Percentiles rank a stretch among this genome's conserved stretches.
Conservation (phyloP, 1,140 invertebrate species). For the Heliconius melpomene region DNA sequence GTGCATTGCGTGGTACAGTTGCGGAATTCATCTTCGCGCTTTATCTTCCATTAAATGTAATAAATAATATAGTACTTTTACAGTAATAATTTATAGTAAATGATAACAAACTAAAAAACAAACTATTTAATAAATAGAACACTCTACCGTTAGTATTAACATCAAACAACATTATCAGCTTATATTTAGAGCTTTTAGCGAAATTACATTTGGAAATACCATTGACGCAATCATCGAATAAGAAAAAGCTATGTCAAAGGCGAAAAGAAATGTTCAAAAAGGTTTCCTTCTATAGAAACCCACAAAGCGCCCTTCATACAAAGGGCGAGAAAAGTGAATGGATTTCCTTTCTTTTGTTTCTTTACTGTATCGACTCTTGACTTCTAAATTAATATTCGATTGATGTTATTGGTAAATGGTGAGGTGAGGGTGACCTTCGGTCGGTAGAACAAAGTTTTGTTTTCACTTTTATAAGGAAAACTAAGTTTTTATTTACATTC, state of each 20-base stretch:
- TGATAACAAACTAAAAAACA: background rate
- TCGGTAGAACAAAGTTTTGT: background rate
- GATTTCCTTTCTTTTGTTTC: slow-evolving; percentile 60
- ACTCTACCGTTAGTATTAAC: background rate
- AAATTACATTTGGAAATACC: slow-evolving; percentile 42
- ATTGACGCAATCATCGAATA: slow-evolving; percentile 50
- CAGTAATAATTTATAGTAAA: background rate
- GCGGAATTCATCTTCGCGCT: too few relatives aligned
- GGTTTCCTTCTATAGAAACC: slow-evolving; percentile 52
- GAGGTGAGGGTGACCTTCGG: slow-evolving; percentile 22
- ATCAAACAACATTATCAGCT: background rate
- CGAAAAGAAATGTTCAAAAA: slow-evolving; percentile 65
- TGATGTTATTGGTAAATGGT: slow-evolving; percentile 49
- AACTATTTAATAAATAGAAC: background rate
- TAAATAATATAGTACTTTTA: too few relatives aligned
- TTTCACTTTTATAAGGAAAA: slow-evolving; percentile 13
- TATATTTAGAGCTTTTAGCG: slow-evolving; percentile 33
- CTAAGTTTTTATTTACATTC: slow-evolving; percentile 12
- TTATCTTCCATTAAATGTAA: too few relatives aligned
- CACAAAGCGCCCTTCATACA: slow-evolving; percentile 57
- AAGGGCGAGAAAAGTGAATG: slow-evolving; percentile 53
- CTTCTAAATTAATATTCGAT: slow-evolving; percentile 65
- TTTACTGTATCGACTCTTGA: slow-evolving; percentile 52
- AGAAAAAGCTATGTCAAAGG: slow-evolving; percentile 53
- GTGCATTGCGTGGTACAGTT: too few relatives aligned